A percentile compares a stretch with the other conserved stretches of the same genome.
Evolutionary conservation across 2,113 vertebrate genomes (phyloP).

Genomic region (Otolemur garnettii): DNA sequence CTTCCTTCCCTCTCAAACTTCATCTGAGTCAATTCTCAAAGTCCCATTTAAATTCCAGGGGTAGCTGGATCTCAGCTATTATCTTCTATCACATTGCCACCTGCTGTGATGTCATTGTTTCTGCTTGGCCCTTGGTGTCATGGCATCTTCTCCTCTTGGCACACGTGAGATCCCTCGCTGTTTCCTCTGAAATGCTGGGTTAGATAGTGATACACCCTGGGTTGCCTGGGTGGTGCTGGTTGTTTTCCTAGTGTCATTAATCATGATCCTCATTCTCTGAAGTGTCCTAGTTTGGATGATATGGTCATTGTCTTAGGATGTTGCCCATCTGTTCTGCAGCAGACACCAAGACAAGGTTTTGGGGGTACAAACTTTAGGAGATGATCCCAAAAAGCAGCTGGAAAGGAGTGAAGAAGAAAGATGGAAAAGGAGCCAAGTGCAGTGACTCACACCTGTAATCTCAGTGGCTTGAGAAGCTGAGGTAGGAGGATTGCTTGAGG

Average conservation of each 20-base stretch:
- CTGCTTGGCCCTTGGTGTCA: neutral
- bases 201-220: fast-evolving
- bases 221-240: neutral
- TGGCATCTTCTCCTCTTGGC: neutral
- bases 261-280: neutral
- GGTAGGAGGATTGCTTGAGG: too few species aligned
- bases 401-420: neutral
- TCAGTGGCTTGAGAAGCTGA: too few species aligned
- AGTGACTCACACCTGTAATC: too few species aligned
- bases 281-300: neutral
- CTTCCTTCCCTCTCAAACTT: neutral
- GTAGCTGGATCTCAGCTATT: neutral
- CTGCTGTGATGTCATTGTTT: neutral
- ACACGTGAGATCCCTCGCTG: neutral
- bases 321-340: neutral
- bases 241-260: neutral
- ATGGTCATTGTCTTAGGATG: neutral
- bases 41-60: neutral
- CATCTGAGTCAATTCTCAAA: neutral
- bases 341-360: neutral
- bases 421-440: too few species aligned
- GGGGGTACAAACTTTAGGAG: too few species aligned
- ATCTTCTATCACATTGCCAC: neutral
- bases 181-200: neutral
- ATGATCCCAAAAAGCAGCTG: neutral